Base-by-base conservation (phyloP, 2,113 vertebrate genomes). In the Malurus alboscapulatus region DNA sequence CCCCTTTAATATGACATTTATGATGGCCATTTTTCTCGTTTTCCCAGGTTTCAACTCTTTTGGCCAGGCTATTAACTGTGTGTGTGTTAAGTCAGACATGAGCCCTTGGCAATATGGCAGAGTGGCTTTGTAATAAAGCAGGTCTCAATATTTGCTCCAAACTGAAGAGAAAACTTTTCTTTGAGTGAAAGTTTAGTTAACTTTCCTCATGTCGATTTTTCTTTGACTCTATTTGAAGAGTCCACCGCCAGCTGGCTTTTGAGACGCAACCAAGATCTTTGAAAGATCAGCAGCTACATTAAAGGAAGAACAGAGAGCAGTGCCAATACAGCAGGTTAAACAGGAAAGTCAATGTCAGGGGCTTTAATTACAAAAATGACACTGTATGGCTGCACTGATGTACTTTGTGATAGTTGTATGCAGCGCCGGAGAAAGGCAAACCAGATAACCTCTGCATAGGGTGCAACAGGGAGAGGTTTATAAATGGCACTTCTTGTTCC, bases 111-210 rank as follows among this genome's bases (percentile, higher is more conserved):
- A 86, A 95, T 76, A 88, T 86, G 93, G 95, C 81, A 92, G 85
- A 90, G 48, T 10, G 19, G 11, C 88, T 94, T 93, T 93, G 80
- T 94, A 88, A 80, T 75, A 95, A 93, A 94, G 73, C 77, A 63
- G 93, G 58, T 89, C 93, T 94, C 85, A 92, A 86, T 96, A 86
- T 95, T 95, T 96, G 91, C 87, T 95, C 90, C 85, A 81, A 94
- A 93, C 91, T 7, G 54, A 83, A 92, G 90, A 61, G 90, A 87
- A 87, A 96, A 94, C 90, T 95, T 89, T 94, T 84, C 87, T 96
- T 90, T 95, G 96, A 94, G 93, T 62, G 83, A 86, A 96, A 96
- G 90, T 94, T 90, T 88, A 66, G 95, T 87, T 93, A 93, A 91
- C 89, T 91, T 92, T 92, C 53, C 84, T 74, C 50, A 13, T 8